Evolutionary conservation across 2,888 invertebrate genomes (phyloP).

Genomic region (Drosophila setosimentum): DNA sequence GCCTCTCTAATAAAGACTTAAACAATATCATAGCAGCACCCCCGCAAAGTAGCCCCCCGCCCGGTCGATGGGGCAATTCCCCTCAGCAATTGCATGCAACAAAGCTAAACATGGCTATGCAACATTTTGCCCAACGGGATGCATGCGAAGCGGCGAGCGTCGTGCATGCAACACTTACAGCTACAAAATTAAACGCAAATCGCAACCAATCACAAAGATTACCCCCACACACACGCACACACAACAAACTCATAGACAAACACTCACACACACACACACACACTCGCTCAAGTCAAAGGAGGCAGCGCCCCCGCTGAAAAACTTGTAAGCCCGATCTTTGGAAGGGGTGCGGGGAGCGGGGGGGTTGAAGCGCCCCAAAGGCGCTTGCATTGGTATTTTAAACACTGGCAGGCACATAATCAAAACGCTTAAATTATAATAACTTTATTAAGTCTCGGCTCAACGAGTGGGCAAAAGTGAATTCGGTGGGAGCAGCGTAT

Average conservation of each 20-base stretch:
- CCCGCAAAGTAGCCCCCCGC: conserved; percentile 67
- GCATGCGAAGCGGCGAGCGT: conserved; percentile 57
- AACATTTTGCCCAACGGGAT: conserved; percentile 75
- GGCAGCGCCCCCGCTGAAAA: conserved; percentile 58
- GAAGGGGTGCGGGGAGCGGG: no score
- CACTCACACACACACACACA: conserved; percentile 29
- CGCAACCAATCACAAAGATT: conserved; percentile 80
- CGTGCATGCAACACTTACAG: conserved; percentile 76
- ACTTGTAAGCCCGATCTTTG: conserved; percentile 34
- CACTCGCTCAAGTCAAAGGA: conserved; percentile 33
- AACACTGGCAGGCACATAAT: conserved; percentile 80
- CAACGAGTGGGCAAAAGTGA: conserved; percentile 66
- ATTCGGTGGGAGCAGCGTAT: conserved; percentile 44
- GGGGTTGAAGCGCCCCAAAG: conserved; percentile 29
- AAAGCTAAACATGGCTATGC: conserved; percentile 55
- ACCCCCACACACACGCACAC: conserved; percentile 50
- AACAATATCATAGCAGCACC: conserved; percentile 65
- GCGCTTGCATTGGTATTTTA: conserved; percentile 76
- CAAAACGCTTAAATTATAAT: conserved; percentile 84
- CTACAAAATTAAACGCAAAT: conserved; percentile 77
- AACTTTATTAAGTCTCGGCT: conserved; percentile 82
- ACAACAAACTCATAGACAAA: conserved; percentile 14
- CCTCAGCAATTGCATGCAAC: conserved; percentile 31
- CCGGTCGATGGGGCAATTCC: conserved; percentile 20
- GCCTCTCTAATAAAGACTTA: conserved; percentile 69